Conservation (phyloP, 2,113 vertebrate species). For the Semicossyphus pulcher region DNA sequence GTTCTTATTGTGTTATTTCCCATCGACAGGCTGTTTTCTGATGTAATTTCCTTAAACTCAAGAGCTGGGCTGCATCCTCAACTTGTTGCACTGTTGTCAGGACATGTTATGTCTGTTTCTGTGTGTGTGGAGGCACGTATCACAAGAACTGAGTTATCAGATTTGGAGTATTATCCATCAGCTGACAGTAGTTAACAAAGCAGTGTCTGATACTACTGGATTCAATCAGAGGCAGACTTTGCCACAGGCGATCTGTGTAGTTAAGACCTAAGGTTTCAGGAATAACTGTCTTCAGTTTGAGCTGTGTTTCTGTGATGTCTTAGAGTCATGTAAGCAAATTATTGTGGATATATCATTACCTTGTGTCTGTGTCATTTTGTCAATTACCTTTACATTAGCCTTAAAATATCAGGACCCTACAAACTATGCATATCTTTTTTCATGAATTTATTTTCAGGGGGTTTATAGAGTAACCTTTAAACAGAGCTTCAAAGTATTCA, state of each 20-base stretch:
- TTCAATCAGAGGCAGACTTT: slow-evolving; percentile 38
- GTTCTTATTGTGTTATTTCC: slow-evolving; percentile 45
- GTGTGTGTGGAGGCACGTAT: slow-evolving; percentile 11
- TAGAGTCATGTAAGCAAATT: neutral
- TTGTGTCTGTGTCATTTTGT: neutral
- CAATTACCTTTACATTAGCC: neutral
- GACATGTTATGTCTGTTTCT: slow-evolving; percentile 10
- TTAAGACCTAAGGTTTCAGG: neutral
- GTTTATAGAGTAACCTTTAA: too few relatives aligned
- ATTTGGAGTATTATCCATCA: slow-evolving; percentile 52
- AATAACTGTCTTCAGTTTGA: neutral
- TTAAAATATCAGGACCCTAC: too few relatives aligned
- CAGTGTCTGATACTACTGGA: slow-evolving; percentile 29
- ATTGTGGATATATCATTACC: neutral
- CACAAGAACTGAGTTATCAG: slow-evolving; percentile 48
- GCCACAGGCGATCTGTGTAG: neutral
- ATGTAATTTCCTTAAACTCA: slow-evolving; percentile 44
- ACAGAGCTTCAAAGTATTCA: too few relatives aligned
- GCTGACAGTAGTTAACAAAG: slow-evolving; percentile 59
- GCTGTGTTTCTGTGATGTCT: neutral
- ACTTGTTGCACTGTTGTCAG: neutral
- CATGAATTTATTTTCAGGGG: too few relatives aligned
- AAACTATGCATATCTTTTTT: too few relatives aligned
- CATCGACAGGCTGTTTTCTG: slow-evolving; percentile 14
- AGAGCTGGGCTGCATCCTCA: slow-evolving; percentile 20